Evolutionary conservation across 2,113 vertebrate genomes (phyloP), one percentile per base, ranked within the genome.

Genomic region (Colistium nudipinnis): DNA sequence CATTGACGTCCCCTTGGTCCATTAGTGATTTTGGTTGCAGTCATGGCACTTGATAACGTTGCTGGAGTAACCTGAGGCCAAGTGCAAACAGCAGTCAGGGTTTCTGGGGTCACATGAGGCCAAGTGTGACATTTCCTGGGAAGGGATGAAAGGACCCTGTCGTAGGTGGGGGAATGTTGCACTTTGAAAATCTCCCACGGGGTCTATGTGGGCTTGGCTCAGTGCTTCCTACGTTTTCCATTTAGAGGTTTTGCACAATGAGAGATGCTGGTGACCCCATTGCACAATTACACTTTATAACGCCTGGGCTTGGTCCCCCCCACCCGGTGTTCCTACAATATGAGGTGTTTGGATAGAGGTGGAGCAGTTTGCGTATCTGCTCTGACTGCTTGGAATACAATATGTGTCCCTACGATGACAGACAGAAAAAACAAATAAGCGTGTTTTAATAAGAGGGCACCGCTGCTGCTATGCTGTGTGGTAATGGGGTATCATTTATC

Each of bases 401-500:
- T 39, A 33, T 47, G 49, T 11, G 28, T 24, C 33, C 19, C 55
- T 51, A 35, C 25, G 62, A 31, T 8, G 16, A 57, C 2, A 10
- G n/a, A 38, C 17, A 17, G 1, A 4, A 3, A 62, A 76, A 72
- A 70, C 56, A 68, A 73, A 81, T 51, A 76, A 63, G 44, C 48
- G 70, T 70, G 78, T 80, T 82, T 78, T 62, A 76, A 77, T 74
- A 76, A 45, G 57, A 72, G 67, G 67, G 57, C 36, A 85, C 70
- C 36, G 13, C 2, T 30, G 24, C 52, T 44, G 41, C 55, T 67
- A 73, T 77, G 77, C 63, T 36, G 70, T 67, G 75, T 48, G 65
- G 80, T 81, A 84, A 84, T 59, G 55, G 71, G 27, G 62, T 76
- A 82, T 82, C 81, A 54, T 86, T 77, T 85, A 48, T 82, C 77